Percentiles rank a stretch among this genome's conserved stretches.
Conservation (phyloP, 1,140 invertebrate species). For the Thaumatotibia leucotreta region DNA sequence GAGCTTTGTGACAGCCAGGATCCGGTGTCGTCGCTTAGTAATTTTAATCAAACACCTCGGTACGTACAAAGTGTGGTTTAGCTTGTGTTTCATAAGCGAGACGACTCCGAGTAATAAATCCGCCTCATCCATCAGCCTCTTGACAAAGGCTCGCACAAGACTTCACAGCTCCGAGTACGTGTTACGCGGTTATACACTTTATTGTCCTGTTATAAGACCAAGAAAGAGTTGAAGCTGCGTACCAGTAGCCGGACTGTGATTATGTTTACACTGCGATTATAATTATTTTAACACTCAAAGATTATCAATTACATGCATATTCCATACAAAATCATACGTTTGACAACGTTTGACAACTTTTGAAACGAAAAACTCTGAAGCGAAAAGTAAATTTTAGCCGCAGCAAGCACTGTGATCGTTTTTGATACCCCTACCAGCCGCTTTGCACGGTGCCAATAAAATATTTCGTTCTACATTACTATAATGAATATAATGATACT, state of each 20-base stretch:
- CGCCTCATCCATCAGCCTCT: not conserved
- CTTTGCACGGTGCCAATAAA: too few species aligned
- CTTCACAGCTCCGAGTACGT: not conserved
- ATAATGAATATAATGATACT: too few species aligned
- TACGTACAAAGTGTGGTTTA: not conserved
- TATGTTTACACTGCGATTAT: too few species aligned
- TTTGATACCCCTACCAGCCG: too few species aligned
- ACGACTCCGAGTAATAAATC: not conserved
- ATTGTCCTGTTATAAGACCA: not conserved
- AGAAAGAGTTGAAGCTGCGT: not conserved
- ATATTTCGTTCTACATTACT: too few species aligned
- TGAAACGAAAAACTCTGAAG: too few species aligned
- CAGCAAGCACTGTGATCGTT: too few species aligned
- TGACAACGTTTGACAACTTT: too few species aligned
- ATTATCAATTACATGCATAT: too few species aligned
- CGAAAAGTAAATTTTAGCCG: too few species aligned
- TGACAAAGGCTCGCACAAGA: not conserved
- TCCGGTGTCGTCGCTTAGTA: not conserved
- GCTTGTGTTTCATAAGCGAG: not conserved
- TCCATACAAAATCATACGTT: too few species aligned
- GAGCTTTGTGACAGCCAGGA: not conserved
- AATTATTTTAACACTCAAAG: too few species aligned
- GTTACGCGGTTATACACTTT: not conserved
- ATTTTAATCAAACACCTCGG: not conserved
- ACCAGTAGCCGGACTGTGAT: not conserved